Evolutionary conservation across 2,797 vertebrate genomes (phyloP).

Genomic region (Brotula barbata): DNA sequence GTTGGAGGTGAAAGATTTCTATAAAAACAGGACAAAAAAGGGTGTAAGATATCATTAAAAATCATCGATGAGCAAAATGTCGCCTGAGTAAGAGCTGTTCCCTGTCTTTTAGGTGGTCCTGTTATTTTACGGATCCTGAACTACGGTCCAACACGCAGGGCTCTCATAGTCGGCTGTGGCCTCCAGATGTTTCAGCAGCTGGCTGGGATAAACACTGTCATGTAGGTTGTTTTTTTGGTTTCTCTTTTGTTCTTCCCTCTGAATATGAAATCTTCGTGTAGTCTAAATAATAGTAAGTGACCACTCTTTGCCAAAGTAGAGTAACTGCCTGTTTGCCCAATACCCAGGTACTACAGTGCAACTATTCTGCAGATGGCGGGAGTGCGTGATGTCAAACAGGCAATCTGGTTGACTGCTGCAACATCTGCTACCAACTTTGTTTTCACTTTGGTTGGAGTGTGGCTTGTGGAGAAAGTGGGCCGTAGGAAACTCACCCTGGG

Average conservation of each 20-base stretch:
- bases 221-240: constrained; percentile 86
- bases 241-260: too few species aligned
- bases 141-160: constrained; percentile 86
- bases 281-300: too few species aligned
- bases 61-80: too few species aligned
- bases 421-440: constrained; percentile 96
- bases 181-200: constrained; percentile 99
- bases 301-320: too few species aligned
- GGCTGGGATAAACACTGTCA: constrained; percentile 97
- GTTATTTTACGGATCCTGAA: constrained; percentile 88
- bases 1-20: constrained; percentile 75
- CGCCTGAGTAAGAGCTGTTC: too few species aligned
- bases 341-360: constrained; percentile 95
- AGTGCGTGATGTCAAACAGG: constrained; percentile 87
- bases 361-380: constrained; percentile 99
- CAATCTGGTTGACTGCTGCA: constrained; percentile 92
- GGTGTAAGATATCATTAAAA: too few species aligned
- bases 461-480: constrained; percentile 93
- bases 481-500: constrained; percentile 91
- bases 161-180: constrained; percentile 91
- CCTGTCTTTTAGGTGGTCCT: constrained; percentile 75
- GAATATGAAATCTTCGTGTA: too few species aligned
- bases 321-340: too few species aligned
- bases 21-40: neutral
- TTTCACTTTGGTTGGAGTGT: constrained; percentile 92